phyloP scores from a whole-genome alignment of 1,140 invertebrate species.

The Drosophila repletoides region DNA sequence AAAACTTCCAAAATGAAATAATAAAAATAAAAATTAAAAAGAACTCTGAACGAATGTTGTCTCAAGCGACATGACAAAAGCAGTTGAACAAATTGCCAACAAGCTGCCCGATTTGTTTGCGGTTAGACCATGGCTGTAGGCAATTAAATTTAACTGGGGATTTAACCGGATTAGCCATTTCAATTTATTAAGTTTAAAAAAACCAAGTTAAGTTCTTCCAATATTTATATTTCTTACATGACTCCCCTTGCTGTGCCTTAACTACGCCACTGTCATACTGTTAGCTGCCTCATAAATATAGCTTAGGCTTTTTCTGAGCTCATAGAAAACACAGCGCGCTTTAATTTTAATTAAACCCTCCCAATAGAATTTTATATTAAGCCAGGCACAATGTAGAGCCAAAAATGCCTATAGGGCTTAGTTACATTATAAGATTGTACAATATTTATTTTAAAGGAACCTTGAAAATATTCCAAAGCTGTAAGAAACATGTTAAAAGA shows the following conservation, averaged over 20 bases:
- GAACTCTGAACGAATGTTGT: slow-evolving; percentile 34
- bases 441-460: neutral
- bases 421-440: slow-evolving; percentile 5
- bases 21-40: neutral
- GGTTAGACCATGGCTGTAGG: neutral
- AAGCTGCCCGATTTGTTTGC: slow-evolving; percentile 20
- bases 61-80: slow-evolving; percentile 23
- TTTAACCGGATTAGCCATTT: neutral
- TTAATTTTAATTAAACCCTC: slow-evolving; percentile 41
- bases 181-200: neutral
- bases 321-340: slow-evolving; percentile 28
- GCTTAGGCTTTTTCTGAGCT: slow-evolving; percentile 18
- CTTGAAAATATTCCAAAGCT: no score
- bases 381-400: slow-evolving; percentile 11
- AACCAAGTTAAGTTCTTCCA: neutral
- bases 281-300: slow-evolving; percentile 30
- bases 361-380: slow-evolving; percentile 30
- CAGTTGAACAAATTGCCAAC: slow-evolving; percentile 27
- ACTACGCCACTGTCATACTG: slow-evolving; percentile 7
- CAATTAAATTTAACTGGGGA: neutral
- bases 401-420: slow-evolving; percentile 3
- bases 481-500: no score
- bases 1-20: slow-evolving; percentile 20
- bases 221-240: no score
- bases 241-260: neutral